Base-by-base conservation (phyloP, 2,113 vertebrate species). In the Pseudorectes ferrugineus region DNA sequence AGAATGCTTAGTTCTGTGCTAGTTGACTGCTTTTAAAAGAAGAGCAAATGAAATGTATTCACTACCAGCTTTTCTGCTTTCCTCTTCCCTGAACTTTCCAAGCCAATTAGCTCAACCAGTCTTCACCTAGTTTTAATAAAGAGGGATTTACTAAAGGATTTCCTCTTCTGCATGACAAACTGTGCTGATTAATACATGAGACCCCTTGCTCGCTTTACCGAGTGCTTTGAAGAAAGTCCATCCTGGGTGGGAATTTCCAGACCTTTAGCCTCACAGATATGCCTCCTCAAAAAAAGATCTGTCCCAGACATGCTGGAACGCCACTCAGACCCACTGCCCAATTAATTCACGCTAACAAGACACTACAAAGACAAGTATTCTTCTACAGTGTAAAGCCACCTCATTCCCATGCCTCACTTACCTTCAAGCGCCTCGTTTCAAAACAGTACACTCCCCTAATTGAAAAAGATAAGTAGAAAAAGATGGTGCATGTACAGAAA, bases 81-180 rank as follows among this genome's bases (percentile, higher is more conserved):
- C n/a, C 66, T 93, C 67, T 85, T 73, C 71, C 88, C 61, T 74
- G 78, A 94, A 85, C 68, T 73, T 91, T 76, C 42, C 20, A 92
- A 91, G 81, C 90, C 94, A 97, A 96, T 97, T 96, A 97, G 54
- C 75, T 74, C 61, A 95, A 85, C 23, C 62, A 71, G 49, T 74
- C 77, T 85, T 92, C 77, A 89, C 85, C 77, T 74, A 68, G 81
- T 72, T 97, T 87, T 81, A 91, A 96, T 82, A 89, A 86, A 88
- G 46, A 79, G 17, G 40, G 57, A 68, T 88, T 90, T 87, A 76
- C 63, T 89, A 80, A 83, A 92, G 76, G 57, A 85, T 92, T 92
- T 94, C 75, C 51, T 93, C 76, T 88, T 91, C 72, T 70, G 63
- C 52, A 24, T n/a, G 77, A 88, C 3, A 19, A 89, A 65, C 68